A percentile compares a stretch with the other conserved stretches of the same genome.
phyloP scores from a whole-genome alignment of 2,888 invertebrate species.

The Drosophila seclusa region DNA sequence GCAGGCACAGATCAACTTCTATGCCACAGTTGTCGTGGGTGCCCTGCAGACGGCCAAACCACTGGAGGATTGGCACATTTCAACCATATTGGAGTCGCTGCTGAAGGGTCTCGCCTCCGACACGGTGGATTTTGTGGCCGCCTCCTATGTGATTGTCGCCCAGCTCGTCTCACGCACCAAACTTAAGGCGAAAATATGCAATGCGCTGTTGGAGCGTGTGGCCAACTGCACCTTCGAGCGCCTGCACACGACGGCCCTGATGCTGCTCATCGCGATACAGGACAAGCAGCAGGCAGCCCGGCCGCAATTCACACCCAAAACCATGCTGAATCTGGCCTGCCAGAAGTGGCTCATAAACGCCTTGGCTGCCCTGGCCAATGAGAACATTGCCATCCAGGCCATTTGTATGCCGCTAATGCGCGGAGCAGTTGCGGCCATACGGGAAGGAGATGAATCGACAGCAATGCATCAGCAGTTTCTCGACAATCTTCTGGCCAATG shows the following conservation, averaged over 20 bases:
- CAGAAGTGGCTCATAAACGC: constrained; percentile 85
- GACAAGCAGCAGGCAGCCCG: constrained; percentile 87
- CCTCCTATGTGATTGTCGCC: constrained; percentile 90
- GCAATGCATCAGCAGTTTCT: constrained; percentile 86
- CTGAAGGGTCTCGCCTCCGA: constrained; percentile 89
- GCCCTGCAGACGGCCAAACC: constrained; percentile 87
- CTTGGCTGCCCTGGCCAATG: constrained; percentile 86
- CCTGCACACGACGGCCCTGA: constrained; percentile 88
- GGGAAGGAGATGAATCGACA: constrained; percentile 86
- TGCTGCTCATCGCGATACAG: constrained; percentile 89
- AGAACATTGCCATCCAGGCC: constrained; percentile 86
- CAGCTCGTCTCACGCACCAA: constrained; percentile 89
- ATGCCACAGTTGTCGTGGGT: constrained; percentile 90
- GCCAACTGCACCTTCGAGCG: constrained; percentile 85
- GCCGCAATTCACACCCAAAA: constrained; percentile 85
- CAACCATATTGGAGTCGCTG: constrained; percentile 89
- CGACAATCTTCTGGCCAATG: constrained; percentile 86
- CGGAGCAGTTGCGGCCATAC: constrained; percentile 86
- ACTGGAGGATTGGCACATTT: constrained; percentile 88
- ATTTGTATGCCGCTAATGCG: constrained; percentile 87
- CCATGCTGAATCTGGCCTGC: constrained; percentile 86
- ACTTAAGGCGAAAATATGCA: constrained; percentile 87
- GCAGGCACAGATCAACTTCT: constrained; percentile 92
- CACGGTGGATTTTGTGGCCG: constrained; percentile 89
- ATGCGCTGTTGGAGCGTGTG: constrained; percentile 87